Evolutionary conservation across 2,797 vertebrate species (phyloP), one percentile per base, ranked within the genome.

Genomic region (Microchirus variegatus): DNA sequence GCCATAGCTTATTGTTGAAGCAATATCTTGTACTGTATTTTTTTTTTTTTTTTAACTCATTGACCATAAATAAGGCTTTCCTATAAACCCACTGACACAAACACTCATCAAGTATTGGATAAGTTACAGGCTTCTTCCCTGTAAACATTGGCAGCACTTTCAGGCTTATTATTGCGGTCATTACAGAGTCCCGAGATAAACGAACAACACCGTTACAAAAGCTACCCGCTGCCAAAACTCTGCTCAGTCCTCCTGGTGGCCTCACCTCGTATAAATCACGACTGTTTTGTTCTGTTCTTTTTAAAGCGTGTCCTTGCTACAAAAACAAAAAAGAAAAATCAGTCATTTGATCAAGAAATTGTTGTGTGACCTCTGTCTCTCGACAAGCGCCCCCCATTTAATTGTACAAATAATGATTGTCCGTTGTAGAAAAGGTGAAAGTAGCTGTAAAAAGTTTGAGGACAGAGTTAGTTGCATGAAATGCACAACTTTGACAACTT

Each of bases 161-260:
- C 45, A 64, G 53, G 61, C 58, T 60, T 73, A 67, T 73, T 70
- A 74, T 74, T 3, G 7, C 60, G 73, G 77, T 74, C 67, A 70
- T 84, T 79, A 76, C 58, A 63, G 37, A 64, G 56, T 71, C 61
- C 49, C 42, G 11, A 53, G 38, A 66, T 50, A 51, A 66, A 62
- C 60, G 53, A 80, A 60, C 54, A 52, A 44, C 13, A 15, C 47
- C 26, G 49, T 49, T 64, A 42, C 35, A 54, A 53, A 53, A 69
- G 47, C 38, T 1, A 31, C 13, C 61, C 62, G 65, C 38, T 55
- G 63, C 62, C 60, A 72, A 9, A 59, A 53, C 36, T 57, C 43
- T 41, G 52, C 50, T 42, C 56, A 22, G 3, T 36, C 46, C 53
- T 63, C 46, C 54, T 40, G 17, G 36, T 55, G 63, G 55, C 59